Evolutionary conservation across 2,113 vertebrate species (phyloP).

Genomic region (Daphoenositta chrysoptera): DNA sequence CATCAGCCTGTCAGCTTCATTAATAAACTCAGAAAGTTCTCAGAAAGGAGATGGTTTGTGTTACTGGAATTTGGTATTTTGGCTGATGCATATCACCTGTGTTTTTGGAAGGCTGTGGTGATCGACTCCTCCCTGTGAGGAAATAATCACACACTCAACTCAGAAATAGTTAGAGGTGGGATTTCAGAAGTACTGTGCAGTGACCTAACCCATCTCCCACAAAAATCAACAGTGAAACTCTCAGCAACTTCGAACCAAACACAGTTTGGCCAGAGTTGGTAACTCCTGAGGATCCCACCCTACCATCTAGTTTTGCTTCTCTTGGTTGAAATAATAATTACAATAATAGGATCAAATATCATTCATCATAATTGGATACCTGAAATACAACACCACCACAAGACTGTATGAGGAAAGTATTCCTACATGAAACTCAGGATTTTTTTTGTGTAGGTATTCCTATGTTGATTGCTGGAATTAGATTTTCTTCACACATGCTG

Average conservation of each 20-base stretch:
- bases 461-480: neutral
- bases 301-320: constrained; percentile 1
- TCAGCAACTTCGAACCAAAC: neutral
- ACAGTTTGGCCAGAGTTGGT: neutral
- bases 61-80: neutral
- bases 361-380: neutral
- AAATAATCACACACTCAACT: constrained; percentile 48
- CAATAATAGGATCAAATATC: neutral
- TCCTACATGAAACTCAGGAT: neutral
- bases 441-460: neutral
- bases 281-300: constrained; percentile 32
- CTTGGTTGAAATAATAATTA: neutral
- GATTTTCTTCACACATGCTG: neutral
- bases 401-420: neutral
- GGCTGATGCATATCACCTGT: neutral
- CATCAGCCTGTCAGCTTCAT: neutral
- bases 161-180: constrained; percentile 38
- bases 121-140: constrained; percentile 42
- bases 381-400: neutral
- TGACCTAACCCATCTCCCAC: constrained; percentile 7
- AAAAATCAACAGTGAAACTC: constrained; percentile 49
- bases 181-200: constrained; percentile 35
- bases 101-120: constrained; percentile 41
- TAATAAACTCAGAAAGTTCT: neutral
- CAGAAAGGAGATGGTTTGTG: neutral